Percentiles rank a stretch among this genome's conserved stretches.
Conservation (phyloP, 2,113 vertebrate species). For the Myotis brandtii region DNA sequence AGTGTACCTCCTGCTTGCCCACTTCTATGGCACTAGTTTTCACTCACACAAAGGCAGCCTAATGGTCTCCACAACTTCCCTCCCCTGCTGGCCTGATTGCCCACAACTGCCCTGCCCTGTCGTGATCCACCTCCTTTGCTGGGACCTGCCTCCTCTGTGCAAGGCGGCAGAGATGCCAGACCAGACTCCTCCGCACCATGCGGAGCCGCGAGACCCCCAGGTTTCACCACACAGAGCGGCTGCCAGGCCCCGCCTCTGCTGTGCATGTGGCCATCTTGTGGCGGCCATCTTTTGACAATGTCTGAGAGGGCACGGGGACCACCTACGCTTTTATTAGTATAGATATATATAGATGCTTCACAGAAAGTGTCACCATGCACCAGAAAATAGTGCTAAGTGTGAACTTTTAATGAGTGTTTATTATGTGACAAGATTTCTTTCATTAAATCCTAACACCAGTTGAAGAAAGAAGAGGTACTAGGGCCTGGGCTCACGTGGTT, state of each 20-base stretch:
- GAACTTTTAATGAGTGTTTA: neutral
- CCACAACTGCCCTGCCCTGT: no score
- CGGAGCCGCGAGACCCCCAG: no score
- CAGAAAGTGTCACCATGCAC: neutral
- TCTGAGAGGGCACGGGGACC: no score
- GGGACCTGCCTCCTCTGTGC: no score
- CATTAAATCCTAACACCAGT: neutral
- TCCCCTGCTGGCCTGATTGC: no score
- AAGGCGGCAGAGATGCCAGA: no score
- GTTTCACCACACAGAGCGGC: fast-evolving
- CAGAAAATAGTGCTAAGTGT: neutral
- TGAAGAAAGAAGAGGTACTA: neutral
- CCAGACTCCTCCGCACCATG: no score
- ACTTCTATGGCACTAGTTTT: neutral
- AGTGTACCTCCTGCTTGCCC: neutral
- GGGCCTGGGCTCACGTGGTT: neutral
- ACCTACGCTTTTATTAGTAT: no score
- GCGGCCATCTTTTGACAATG: no score
- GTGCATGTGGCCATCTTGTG: no score
- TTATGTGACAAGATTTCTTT: neutral
- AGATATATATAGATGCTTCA: neutral
- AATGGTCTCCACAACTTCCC: neutral
- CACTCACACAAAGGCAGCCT: neutral
- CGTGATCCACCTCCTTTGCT: no score
- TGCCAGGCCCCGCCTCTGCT: no score